Evolutionary conservation across 2,888 invertebrate species (phyloP), one percentile per base, ranked within the genome.

Genomic region (Phaedon cochleariae): DNA sequence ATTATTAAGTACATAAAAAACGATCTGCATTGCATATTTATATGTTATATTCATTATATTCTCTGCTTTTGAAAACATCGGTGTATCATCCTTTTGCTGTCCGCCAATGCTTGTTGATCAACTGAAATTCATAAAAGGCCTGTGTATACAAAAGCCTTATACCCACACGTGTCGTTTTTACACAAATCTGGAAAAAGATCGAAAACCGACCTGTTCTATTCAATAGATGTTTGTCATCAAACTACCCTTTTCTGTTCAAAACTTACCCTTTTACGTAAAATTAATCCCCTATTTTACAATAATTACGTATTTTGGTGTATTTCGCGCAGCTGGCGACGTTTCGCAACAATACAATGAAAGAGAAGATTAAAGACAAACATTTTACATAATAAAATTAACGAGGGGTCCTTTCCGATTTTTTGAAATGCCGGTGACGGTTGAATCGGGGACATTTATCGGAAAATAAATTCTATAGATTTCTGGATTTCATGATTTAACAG

Each of bases 221-320:
- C 64, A 71, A 72, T 70, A 61, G 68, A 71, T 82, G 81, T 81
- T 81, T 81, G 79, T 79, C 80, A 79, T 77, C 78, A 75, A 74
- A 72, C 78, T 79, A 80, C 80, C 82, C 81, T 80, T 68, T 81
- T 83, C 78, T 75, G 76, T 73, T 66, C 41, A 70, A 78, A 81
- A 79, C 74, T 80, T 80, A 77, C 82, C 82, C 81, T 82, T 83
- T 83, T 81, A 79, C 80, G 81, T 80, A 81, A 82, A 83, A 79
- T 73, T 72, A 74, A 77, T 80, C 81, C 82, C 82, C 80, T 79
- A 80, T 80, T 81, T 81, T 80, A 80, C 79, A 82, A 82, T 82
- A 83, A 83, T 83, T 83, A 82, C 81, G 79, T 77, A 81, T 80
- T 82, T 81, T 79, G 79, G 79, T 79, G 80, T 75, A 80, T 78